Base-by-base conservation (phyloP, 1,140 invertebrate genomes). In the Euura lappo region DNA sequence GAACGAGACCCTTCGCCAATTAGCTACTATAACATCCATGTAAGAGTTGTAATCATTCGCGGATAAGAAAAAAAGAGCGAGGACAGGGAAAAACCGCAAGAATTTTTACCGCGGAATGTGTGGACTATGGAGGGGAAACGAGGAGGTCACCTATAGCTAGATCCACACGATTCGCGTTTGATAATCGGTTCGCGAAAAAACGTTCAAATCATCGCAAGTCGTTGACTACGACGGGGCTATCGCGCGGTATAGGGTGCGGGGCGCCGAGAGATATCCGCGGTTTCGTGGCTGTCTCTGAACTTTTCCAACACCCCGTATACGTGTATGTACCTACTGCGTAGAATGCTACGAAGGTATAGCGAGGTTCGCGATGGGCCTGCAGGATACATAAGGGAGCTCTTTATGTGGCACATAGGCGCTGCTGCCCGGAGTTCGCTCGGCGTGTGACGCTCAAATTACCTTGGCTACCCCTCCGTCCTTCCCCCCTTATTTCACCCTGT, bases 391-490 rank as follows among this genome's bases (percentile, higher is more conserved):
- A 80, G 81, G 80, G 80, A 79, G 81, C 84, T 86, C 84, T 86
- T 85, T 85, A 85, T 85, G 85, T 86, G 83, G 84, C 84, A 84
- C 84, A 86, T 84, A 84, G 84, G 82, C 82, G 84, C 81, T 81
- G 81, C 79, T 81, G 81, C 79, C 79, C 83, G 81, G 79, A 82
- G 75, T 78, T 79, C 78, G 81, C 85, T 86, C 84, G 82, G 83
- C 85, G 85, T 86, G 85, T 86, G 84, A 86, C 85, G 85, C 85
- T 86, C 85, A 86, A 86, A 87, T 86, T 87, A 85, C 79, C 79
- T 79, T 76, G 76, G 79, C 79, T 76, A 78, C 79, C 75, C 64
- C 64, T 69, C 68, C 66, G 46, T 6, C 47, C 69, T 68, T n/a
- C 70, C 11, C 70, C 51, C 51, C 51, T 60, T 6, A 60, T 8